Evolutionary conservation across 2,113 vertebrate genomes (phyloP).

Genomic region (Halcyon senegalensis): DNA sequence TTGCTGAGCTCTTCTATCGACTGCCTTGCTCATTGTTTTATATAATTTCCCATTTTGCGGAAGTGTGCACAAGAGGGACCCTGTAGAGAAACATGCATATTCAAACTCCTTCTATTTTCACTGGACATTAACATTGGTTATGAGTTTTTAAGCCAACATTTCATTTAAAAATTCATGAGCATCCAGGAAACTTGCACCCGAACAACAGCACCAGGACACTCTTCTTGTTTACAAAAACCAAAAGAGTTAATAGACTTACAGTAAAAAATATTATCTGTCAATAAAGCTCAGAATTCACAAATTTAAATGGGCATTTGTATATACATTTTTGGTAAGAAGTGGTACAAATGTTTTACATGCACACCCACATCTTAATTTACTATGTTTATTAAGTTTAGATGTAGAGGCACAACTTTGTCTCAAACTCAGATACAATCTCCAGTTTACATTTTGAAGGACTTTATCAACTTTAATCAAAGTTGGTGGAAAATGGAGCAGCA

Average conservation of each 20-base stretch:
- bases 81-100: background rate
- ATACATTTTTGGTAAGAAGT: background rate
- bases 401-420: background rate
- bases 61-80: accelerated
- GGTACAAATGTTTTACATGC: background rate
- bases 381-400: background rate
- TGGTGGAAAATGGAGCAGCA: background rate
- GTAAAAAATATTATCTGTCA: background rate
- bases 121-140: background rate
- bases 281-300: background rate
- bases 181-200: background rate
- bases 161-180: background rate
- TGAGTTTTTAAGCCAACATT: background rate
- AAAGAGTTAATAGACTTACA: background rate
- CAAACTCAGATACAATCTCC: background rate
- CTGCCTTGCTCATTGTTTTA: background rate
- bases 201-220: background rate
- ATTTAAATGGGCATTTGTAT: background rate
- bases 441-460: background rate
- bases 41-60: background rate
- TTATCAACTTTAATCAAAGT: background rate
- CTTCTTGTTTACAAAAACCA: background rate
- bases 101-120: background rate
- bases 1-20: background rate
- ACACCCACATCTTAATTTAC: background rate